Conservation (phyloP, 2,888 invertebrate genomes). For the Chymomyza fuscimana region DNA sequence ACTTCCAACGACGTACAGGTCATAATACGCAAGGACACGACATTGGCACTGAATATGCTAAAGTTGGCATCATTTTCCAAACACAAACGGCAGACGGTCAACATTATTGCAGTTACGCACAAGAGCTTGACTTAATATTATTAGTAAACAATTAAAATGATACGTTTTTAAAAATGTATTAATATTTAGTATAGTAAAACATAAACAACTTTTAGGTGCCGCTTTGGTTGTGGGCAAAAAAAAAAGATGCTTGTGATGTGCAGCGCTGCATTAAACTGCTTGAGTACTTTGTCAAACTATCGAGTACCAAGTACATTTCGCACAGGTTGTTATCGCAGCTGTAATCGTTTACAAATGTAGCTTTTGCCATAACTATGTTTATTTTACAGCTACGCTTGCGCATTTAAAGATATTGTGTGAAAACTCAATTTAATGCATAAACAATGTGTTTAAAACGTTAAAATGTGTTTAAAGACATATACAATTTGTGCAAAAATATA, state of each 20-base stretch:
- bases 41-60: slow-evolving; percentile 16
- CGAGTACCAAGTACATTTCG: neutral
- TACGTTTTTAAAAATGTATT: no score
- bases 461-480: neutral
- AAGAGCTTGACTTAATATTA: neutral
- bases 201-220: neutral
- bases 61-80: slow-evolving; percentile 46
- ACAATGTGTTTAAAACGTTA: slow-evolving; percentile 6
- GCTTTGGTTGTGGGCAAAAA: neutral
- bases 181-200: neutral
- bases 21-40: slow-evolving; percentile 32
- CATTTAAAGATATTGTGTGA: neutral
- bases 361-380: slow-evolving; percentile 6
- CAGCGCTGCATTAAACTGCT: neutral
- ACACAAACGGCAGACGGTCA: slow-evolving; percentile 53
- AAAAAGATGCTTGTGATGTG: neutral
- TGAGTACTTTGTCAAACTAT: neutral
- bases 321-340: neutral
- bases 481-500: neutral
- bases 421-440: neutral
- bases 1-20: slow-evolving; percentile 53
- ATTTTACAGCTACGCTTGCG: slow-evolving; percentile 26
- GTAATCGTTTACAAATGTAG: neutral
- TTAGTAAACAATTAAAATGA: no score
- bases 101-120: slow-evolving; percentile 19